These are phyloP conservation scores for Chrysocyon brachyurus DNA, from an alignment of 2,797 vertebrate species.

Conservation along the genomic window DNA sequence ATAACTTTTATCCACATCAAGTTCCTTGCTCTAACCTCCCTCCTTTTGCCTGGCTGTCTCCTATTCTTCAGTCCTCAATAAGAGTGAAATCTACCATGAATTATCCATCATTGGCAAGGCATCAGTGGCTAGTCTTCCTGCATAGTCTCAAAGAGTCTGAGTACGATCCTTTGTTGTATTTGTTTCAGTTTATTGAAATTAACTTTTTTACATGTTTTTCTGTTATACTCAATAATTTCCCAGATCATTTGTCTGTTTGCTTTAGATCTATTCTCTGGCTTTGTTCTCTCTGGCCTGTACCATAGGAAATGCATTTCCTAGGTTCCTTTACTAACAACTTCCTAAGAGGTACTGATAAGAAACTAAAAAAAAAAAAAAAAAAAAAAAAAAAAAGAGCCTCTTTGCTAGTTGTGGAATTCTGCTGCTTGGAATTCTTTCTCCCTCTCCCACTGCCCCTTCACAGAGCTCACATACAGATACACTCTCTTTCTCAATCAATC, in stretches of 20 bases:
- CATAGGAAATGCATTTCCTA: not conserved
- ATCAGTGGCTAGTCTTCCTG: not conserved
- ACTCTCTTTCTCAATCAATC: not conserved
- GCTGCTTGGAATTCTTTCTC: no score
- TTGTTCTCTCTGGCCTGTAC: not conserved
- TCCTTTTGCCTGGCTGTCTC: not conserved
- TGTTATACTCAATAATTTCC: not conserved
- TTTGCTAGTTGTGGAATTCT: no score
- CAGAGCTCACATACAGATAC: no score
- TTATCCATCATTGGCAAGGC: not conserved
- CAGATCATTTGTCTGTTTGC: not conserved
- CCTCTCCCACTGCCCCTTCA: no score
- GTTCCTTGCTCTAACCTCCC: fast-evolving
- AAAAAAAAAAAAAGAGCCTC: no score
- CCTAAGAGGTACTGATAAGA: not conserved
- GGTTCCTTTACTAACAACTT: not conserved
- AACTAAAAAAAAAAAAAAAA: not conserved
- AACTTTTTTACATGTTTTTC: not conserved
- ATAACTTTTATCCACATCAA: not conserved
- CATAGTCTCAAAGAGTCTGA: not conserved
- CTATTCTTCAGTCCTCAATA: not conserved
- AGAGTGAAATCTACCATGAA: not conserved
- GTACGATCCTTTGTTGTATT: not conserved
- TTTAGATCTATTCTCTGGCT: not conserved
- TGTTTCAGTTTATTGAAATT: not conserved